Evolutionary conservation across 2,888 invertebrate species (phyloP), one percentile per base, ranked within the genome.

Genomic region (Prenolepis imparis): DNA sequence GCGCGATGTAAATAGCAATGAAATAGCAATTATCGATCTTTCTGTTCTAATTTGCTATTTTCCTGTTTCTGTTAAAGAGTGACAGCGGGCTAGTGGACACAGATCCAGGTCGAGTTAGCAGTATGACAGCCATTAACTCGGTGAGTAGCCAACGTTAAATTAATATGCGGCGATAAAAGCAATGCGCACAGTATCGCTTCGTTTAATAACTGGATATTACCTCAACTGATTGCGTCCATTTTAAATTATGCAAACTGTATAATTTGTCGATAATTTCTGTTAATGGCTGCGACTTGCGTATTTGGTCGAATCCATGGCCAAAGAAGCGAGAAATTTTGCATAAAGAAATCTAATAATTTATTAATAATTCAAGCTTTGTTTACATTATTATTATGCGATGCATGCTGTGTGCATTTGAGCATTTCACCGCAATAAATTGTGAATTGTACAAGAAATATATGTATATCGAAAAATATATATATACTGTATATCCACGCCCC

Each of bases 111-210:
- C 94, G 93, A 92, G 91, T 93, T 93, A 93, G 92, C 93, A 94
- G 92, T 91, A 95, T 95, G 95, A 95, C 95, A 92, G 95, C 95
- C 92, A 95, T 95, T 92, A 95, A 95, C 93, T 95, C 95, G 94
- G 95, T 95, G 91, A 95, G 95, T 93, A 80, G 83, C 77, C 74
- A 48, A 52, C 63, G 86, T 88, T 72, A 80, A 80, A 72, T 80
- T 80, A 80, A 86, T 86, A 85, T 85, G 84, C 83, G 81, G 84
- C 83, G 86, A 86, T 78, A 80, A 80, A 80, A 80, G 78, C 78
- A 68, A 80, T 44, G 59, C 44, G 73, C 59, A 32, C 78, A 32
- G 72, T 59, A 59, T 61, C 73, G 78, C 78, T 72, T 73, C 78
- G 78, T 78, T 78, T 78, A 77, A 72, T 78, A 67, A 78, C 74